These are phyloP conservation scores for Myzus persicae DNA, from an alignment of 1,140 invertebrate genomes.

Conservation along the genomic window DNA sequence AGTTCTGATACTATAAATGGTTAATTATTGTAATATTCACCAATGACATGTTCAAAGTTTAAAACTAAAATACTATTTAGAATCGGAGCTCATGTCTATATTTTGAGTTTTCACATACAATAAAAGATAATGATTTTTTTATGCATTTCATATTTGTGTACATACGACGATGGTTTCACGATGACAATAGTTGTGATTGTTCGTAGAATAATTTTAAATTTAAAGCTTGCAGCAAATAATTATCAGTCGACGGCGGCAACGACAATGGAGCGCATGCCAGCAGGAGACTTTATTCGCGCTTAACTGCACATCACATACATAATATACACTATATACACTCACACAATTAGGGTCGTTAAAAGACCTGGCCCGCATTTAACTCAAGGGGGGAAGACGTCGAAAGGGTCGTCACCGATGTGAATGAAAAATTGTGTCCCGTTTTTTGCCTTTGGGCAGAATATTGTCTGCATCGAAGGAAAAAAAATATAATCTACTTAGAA, in stretches of 20 bases:
- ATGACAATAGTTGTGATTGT: background rate
- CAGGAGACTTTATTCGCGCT: background rate
- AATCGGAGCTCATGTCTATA: background rate
- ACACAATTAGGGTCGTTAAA: constrained; percentile 28
- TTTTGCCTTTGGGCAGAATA: background rate
- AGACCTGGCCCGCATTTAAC: background rate
- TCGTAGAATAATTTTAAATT: constrained; percentile 12
- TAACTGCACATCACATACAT: background rate
- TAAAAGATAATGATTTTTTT: background rate
- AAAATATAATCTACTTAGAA: background rate
- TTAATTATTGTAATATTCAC: too few species aligned
- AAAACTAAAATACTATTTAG: background rate
- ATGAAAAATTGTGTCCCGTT: background rate
- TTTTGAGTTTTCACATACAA: background rate
- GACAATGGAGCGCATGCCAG: background rate
- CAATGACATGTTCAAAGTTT: background rate
- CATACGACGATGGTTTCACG: background rate
- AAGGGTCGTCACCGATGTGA: background rate
- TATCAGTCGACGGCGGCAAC: background rate
- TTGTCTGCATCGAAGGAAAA: background rate
- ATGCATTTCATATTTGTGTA: background rate
- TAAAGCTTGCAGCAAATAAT: background rate
- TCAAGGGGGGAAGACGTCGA: background rate
- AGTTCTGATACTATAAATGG: too few species aligned
- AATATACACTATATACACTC: background rate